phyloP scores from a whole-genome alignment of 2,113 vertebrate species.

The Rhynchomys soricoides region DNA sequence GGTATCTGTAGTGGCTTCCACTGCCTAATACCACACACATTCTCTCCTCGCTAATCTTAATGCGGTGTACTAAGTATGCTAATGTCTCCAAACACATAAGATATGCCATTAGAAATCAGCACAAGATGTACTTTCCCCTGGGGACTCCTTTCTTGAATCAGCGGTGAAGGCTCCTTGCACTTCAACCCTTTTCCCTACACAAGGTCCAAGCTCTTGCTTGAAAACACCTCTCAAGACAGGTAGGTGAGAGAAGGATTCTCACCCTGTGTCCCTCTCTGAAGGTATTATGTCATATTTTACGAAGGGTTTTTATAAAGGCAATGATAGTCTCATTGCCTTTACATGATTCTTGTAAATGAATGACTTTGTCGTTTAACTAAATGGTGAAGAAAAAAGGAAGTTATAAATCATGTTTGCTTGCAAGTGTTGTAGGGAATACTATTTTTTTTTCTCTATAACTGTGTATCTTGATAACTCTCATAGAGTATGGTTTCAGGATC shows the following conservation, averaged over 20 bases:
- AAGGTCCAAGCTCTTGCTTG: not conserved
- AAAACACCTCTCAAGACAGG: not conserved
- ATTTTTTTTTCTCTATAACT: constrained; percentile 81
- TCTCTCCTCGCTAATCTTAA: constrained; percentile 48
- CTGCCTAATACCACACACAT: not conserved
- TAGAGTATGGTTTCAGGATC: constrained; percentile 78
- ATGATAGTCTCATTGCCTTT: constrained; percentile 75
- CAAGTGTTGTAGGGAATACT: constrained; percentile 46
- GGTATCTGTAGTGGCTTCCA: not conserved
- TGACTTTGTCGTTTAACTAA: constrained; percentile 82
- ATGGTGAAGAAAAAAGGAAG: constrained; percentile 81
- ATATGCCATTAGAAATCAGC: constrained; percentile 69
- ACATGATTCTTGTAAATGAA: constrained; percentile 78
- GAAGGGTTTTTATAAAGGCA: constrained; percentile 71
- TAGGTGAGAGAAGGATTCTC: not conserved
- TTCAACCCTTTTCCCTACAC: not conserved
- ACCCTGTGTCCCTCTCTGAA: not conserved
- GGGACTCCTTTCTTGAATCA: constrained; percentile 64
- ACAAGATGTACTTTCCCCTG: constrained; percentile 48
- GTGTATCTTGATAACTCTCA: constrained; percentile 79
- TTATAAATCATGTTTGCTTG: constrained; percentile 55
- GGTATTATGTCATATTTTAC: constrained; percentile 36
- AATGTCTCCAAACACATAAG: constrained; percentile 71
- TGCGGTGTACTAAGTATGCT: constrained; percentile 66
- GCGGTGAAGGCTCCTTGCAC: not conserved